Conservation (phyloP, 1,140 invertebrate species). For the Drosophila bipectinata region DNA sequence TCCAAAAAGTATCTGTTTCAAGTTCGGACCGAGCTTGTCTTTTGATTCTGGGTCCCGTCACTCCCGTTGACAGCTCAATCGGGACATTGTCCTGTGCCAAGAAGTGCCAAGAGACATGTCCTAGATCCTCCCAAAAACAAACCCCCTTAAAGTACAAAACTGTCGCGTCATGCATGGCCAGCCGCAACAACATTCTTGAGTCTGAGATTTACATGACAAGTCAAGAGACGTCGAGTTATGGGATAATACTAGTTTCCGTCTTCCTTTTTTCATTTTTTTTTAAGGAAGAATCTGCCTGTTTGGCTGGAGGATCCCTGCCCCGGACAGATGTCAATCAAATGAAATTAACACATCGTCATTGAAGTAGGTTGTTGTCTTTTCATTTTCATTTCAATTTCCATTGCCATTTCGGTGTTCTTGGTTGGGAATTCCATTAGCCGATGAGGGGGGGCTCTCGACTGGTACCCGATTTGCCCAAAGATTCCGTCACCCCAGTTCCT, state of each 20-base stretch:
- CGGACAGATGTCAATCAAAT: constrained; percentile 78
- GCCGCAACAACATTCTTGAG: constrained; percentile 51
- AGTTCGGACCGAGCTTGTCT: constrained; percentile 8
- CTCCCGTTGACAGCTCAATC: constrained; percentile 42
- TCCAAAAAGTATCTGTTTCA: constrained; percentile 17
- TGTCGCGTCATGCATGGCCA: constrained; percentile 63
- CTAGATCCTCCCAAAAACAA: constrained; percentile 24
- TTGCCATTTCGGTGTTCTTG: constrained; percentile 5
- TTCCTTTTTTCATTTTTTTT: constrained; percentile 22
- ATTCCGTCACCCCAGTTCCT: background rate
- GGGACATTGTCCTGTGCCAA: constrained; percentile 34
- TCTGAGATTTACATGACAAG: constrained; percentile 54
- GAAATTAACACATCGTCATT: constrained; percentile 75
- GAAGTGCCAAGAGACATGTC: background rate
- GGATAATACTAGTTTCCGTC: constrained; percentile 13
- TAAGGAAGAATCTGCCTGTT: constrained; percentile 40
- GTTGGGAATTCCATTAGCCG: constrained; percentile 42
- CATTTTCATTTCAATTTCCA: background rate
- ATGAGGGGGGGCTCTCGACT: constrained; percentile 13
- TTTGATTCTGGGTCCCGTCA: constrained; percentile 29
- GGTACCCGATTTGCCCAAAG: constrained; percentile 2
- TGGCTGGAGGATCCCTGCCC: constrained; percentile 10
- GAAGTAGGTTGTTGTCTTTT: constrained; percentile 12
- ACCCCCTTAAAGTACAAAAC: constrained; percentile 12
- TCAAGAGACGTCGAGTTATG: constrained; percentile 3